Evolutionary conservation across 2,797 vertebrate species (phyloP).

Genomic region (Cyclura pinguis): DNA sequence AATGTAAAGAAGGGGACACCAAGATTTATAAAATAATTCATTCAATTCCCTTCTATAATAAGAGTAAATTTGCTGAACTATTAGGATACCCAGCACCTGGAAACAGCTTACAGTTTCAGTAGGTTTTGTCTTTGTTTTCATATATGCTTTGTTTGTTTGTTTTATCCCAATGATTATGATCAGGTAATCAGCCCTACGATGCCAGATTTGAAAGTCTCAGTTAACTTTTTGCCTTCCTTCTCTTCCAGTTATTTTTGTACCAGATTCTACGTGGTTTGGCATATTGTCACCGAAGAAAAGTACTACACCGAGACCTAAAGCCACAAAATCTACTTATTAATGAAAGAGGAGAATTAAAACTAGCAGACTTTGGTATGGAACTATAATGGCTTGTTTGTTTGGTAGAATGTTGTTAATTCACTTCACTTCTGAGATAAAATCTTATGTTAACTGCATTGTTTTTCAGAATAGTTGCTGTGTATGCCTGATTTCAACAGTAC

Average conservation of each 20-base stretch:
- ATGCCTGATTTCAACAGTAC: neutral
- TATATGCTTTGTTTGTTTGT: constrained; percentile 10
- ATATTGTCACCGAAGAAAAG: constrained; percentile 87
- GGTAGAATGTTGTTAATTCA: neutral
- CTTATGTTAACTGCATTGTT: neutral
- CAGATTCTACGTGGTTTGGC: constrained; percentile 88
- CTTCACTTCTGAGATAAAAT: neutral
- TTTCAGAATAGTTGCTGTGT: neutral
- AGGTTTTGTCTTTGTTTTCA: constrained; percentile 46
- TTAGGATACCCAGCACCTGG: neutral
- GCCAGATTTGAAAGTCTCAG: constrained; percentile 48
- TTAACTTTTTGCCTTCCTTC: constrained; percentile 19
- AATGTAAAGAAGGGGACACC: constrained; percentile 14
- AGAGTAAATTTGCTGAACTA: constrained; percentile 37
- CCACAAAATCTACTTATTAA: constrained; percentile 89
- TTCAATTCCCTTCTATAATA: constrained; percentile 44
- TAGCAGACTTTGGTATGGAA: constrained; percentile 86
- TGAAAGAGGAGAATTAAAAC: constrained; percentile 87
- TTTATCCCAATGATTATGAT: neutral
- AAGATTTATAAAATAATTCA: constrained; percentile 47
- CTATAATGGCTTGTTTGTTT: neutral
- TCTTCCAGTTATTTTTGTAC: constrained; percentile 86
- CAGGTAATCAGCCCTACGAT: neutral
- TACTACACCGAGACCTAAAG: constrained; percentile 87
- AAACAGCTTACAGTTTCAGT: constrained; percentile 25